Percentiles rank a stretch among this genome's conserved stretches.
phyloP scores from a whole-genome alignment of 2,888 invertebrate species.

The Acrobasis repandana region DNA sequence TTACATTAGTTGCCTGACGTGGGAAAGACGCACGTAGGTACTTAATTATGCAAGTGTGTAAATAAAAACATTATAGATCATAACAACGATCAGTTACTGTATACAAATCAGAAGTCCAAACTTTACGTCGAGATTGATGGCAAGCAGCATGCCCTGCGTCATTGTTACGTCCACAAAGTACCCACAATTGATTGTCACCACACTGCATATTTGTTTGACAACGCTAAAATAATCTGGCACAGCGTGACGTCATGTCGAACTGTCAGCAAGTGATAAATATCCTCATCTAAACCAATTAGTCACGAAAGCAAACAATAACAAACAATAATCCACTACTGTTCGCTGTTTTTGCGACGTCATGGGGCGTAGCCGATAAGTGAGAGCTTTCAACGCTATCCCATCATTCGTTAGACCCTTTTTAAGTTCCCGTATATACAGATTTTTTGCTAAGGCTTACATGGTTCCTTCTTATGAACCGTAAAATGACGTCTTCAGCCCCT shows the following conservation, averaged over 20 bases:
- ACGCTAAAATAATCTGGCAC: constrained; percentile 31
- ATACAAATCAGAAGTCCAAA: neutral
- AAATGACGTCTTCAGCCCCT: constrained; percentile 48
- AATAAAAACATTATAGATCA: neutral
- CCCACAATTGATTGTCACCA: constrained; percentile 23
- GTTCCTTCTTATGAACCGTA: constrained; percentile 50
- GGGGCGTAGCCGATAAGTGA: constrained; percentile 49
- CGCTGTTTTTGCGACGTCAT: constrained; percentile 55
- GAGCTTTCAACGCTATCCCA: constrained; percentile 54
- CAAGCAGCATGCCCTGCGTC: constrained; percentile 32
- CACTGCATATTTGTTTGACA: constrained; percentile 32
- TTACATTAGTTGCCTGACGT: no score
- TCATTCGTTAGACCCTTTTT: constrained; percentile 23
- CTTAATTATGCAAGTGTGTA: neutral
- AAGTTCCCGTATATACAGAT: constrained; percentile 29
- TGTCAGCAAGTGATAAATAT: constrained; percentile 32
- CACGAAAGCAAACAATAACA: constrained; percentile 51
- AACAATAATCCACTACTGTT: constrained; percentile 46
- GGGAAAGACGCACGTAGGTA: no score
- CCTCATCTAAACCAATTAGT: constrained; percentile 42
- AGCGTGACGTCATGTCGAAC: constrained; percentile 38
- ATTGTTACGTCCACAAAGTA: constrained; percentile 26
- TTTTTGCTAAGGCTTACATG: constrained; percentile 36
- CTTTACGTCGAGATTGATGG: constrained; percentile 38
- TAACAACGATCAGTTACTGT: constrained; percentile 1